Evolutionary conservation across 1,140 invertebrate species (phyloP).

Genomic region (Steinernema khuongi): DNA sequence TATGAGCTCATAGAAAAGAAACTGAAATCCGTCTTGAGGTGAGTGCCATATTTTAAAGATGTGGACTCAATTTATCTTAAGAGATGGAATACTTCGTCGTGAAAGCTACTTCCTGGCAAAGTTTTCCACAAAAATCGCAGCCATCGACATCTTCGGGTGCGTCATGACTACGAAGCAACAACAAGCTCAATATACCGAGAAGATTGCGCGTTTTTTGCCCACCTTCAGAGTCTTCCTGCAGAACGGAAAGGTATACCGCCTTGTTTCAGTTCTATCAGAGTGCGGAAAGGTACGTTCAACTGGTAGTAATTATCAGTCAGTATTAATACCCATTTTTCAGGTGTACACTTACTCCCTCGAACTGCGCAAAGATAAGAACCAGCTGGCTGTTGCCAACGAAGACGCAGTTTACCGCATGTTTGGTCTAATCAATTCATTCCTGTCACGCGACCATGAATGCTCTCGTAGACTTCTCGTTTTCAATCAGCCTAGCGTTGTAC

Average conservation of each 20-base stretch:
- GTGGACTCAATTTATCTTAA: background rate
- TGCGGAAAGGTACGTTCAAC: no score
- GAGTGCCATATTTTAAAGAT: background rate
- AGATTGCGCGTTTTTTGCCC: background rate
- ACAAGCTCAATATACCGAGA: background rate
- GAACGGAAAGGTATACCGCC: background rate
- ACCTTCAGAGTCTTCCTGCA: background rate
- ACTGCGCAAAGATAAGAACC: background rate
- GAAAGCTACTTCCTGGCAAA: background rate
- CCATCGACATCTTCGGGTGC: conserved; percentile 1
- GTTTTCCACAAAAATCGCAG: background rate
- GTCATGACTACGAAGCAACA: conserved; percentile 9
- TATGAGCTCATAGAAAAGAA: no score
- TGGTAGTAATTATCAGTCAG: no score
- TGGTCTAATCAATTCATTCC: background rate
- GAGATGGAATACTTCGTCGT: background rate
- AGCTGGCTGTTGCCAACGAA: background rate
- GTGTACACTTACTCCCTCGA: background rate
- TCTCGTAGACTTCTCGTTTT: background rate
- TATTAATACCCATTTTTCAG: no score
- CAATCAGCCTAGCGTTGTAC: background rate
- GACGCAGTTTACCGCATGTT: background rate
- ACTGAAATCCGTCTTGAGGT: no score
- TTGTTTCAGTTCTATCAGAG: background rate
- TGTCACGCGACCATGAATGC: background rate